phyloP scores from a whole-genome alignment of 1,140 invertebrate genomes.

The Goniozus legneri region DNA sequence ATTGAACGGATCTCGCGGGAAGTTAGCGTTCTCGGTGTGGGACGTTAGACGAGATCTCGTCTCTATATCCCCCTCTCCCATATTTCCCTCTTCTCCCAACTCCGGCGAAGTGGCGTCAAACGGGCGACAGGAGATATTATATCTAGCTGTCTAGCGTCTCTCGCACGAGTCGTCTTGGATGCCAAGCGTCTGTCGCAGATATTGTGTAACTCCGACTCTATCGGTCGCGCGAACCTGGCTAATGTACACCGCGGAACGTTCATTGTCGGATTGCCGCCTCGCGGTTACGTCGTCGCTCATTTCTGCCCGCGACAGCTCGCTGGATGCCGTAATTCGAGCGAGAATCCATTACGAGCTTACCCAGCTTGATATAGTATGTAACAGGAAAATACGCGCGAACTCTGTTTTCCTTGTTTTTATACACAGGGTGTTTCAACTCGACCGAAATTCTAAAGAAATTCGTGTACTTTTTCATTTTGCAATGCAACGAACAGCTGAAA shows the following conservation, averaged over 20 bases:
- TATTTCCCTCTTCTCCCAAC: no score
- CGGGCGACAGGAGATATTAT: constrained; percentile 41
- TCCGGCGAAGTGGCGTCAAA: constrained; percentile 34
- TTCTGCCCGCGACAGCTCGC: constrained; percentile 23
- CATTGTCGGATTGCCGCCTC: constrained; percentile 18
- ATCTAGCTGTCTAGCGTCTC: constrained; percentile 25
- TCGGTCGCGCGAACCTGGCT: no score
- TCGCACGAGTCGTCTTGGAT: constrained; percentile 22
- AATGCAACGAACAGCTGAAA: neutral
- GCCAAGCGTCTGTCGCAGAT: constrained; percentile 32
- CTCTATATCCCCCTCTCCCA: no score
- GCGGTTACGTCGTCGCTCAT: constrained; percentile 13
- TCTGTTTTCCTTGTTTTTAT: no score
- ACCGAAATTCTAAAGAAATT: neutral
- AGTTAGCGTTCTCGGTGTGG: no score
- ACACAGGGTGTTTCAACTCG: neutral
- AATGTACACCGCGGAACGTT: constrained; percentile 25
- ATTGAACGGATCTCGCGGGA: no score
- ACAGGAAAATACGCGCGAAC: no score
- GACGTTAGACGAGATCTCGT: no score
- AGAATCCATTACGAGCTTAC: no score
- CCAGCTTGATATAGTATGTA: no score
- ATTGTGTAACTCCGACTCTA: constrained; percentile 34
- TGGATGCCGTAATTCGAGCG: constrained; percentile 7
- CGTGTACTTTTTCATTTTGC: neutral